Base-by-base conservation (phyloP, 2,113 vertebrate genomes). In the Eonycteris spelaea region DNA sequence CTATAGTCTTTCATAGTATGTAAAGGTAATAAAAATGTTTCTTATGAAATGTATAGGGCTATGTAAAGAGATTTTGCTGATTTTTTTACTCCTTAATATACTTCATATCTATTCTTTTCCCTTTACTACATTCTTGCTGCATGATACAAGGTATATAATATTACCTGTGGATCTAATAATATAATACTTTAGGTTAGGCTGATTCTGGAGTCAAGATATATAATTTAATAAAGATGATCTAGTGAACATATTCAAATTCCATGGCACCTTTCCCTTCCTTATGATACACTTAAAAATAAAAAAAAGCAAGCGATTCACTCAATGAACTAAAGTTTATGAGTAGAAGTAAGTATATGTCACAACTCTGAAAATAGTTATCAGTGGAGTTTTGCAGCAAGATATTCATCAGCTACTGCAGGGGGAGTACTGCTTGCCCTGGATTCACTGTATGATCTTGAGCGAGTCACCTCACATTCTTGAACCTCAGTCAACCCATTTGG, bases 391-490 rank as follows among this genome's bases (percentile, higher is more conserved):
- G 70, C 28, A 53, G 84, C 65, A 55, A 91, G 89, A 94, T 90
- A 84, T 24, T 40, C 45, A 93, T 94, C 95, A 79, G 1, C 75
- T 63, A 35, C 59, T 78, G 2, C 9, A 91, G 68, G 68, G 87
- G 94, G 83, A 77, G 43, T 0, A 43, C 71, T 24, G 78, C 68
- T 78, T 91, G 70, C 95, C 93, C 91, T 93, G 65, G 79, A 95
- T 75, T 74, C 95, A 93, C 94, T 95, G 95, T 85, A 24, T 96
- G 97, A 92, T 97, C 97, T 96, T 97, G 97, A 97, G 95, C 95
- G 13, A 97, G 97, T 98, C 97, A 97, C 97, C 96, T 98, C 97
- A 97, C 97, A 97, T 97, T 97, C 97, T 96, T 98, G 96, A 97
- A 97, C 97, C 95, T 97, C 96, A 95, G 89, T 97, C 97, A 97